These are phyloP conservation scores for Ostrea edulis DNA, from an alignment of 1,140 invertebrate genomes.

Conservation along the genomic window DNA sequence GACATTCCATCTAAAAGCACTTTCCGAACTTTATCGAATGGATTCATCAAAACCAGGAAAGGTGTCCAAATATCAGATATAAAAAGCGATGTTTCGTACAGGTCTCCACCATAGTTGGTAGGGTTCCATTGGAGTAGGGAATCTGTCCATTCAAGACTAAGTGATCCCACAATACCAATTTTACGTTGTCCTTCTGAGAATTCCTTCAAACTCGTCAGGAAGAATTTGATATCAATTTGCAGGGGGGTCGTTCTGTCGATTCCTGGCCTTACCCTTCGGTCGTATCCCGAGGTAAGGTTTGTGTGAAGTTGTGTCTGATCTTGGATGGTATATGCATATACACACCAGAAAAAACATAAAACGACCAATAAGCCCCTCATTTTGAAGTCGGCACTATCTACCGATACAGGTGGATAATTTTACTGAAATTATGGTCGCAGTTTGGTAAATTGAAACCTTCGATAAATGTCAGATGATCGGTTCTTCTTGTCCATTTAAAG, in stretches of 20 bases:
- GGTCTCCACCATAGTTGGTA: neutral
- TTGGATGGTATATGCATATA: neutral
- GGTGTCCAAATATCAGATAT: constrained; percentile 25
- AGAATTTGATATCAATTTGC: neutral
- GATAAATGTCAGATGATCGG: too few relatives aligned
- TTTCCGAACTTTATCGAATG: neutral
- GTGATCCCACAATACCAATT: neutral
- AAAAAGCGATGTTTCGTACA: neutral
- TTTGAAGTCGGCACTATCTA: too few relatives aligned
- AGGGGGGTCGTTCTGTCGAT: neutral
- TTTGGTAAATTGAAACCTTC: too few relatives aligned
- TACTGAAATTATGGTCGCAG: too few relatives aligned
- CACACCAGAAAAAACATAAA: neutral
- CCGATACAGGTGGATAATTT: too few relatives aligned
- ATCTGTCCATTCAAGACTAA: constrained; percentile 23
- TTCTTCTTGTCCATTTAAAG: too few relatives aligned
- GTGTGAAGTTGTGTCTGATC: constrained; percentile 23
- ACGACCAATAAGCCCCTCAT: too few relatives aligned
- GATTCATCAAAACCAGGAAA: neutral
- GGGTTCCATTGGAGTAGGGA: constrained; percentile 4
- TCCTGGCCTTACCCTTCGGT: neutral
- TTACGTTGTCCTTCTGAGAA: neutral
- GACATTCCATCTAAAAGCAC: neutral
- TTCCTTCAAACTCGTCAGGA: neutral
- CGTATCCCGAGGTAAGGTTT: constrained; percentile 13